These are phyloP conservation scores for Parnassius apollo DNA, from an alignment of 2,888 invertebrate genomes.

Conservation along the genomic window DNA sequence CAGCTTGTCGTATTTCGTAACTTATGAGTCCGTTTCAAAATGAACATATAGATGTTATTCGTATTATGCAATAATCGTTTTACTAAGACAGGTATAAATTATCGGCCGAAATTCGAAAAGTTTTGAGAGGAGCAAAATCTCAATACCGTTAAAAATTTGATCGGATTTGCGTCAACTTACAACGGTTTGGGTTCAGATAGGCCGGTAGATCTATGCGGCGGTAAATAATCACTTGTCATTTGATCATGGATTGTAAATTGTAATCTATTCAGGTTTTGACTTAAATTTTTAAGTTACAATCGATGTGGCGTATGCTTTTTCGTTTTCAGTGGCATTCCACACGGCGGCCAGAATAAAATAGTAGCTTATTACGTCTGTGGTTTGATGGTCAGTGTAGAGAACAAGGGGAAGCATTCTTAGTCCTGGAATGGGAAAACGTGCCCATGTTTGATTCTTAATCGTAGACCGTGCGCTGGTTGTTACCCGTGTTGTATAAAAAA, in stretches of 20 bases:
- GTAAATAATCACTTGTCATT: slow-evolving; percentile 31
- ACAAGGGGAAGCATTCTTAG: too few species aligned
- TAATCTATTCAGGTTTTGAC: too few species aligned
- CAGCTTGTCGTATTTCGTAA: slow-evolving; percentile 22
- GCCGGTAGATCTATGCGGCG: slow-evolving; percentile 37
- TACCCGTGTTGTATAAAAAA: too few species aligned
- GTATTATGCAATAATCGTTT: slow-evolving; percentile 61
- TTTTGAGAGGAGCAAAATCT: slow-evolving; percentile 48
- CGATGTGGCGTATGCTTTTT: too few species aligned
- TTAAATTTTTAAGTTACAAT: too few species aligned
- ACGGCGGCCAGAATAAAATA: too few species aligned
- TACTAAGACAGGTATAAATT: slow-evolving; percentile 55
- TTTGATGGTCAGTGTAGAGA: too few species aligned
- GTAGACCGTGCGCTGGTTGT: too few species aligned
- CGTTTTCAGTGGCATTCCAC: too few species aligned
- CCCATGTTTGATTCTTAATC: too few species aligned
- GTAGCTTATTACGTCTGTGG: too few species aligned
- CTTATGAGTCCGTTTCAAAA: slow-evolving; percentile 4
- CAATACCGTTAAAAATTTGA: slow-evolving; percentile 73
- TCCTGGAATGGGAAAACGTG: too few species aligned
- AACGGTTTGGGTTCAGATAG: slow-evolving; percentile 53
- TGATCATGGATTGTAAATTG: slow-evolving; percentile 10
- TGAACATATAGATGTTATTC: slow-evolving; percentile 22
- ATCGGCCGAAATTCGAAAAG: slow-evolving; percentile 53
- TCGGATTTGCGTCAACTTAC: slow-evolving; percentile 73